Percentiles rank a stretch among this genome's conserved stretches.
Conservation (phyloP, 2,113 vertebrate species). For the Rissa tridactyla region DNA sequence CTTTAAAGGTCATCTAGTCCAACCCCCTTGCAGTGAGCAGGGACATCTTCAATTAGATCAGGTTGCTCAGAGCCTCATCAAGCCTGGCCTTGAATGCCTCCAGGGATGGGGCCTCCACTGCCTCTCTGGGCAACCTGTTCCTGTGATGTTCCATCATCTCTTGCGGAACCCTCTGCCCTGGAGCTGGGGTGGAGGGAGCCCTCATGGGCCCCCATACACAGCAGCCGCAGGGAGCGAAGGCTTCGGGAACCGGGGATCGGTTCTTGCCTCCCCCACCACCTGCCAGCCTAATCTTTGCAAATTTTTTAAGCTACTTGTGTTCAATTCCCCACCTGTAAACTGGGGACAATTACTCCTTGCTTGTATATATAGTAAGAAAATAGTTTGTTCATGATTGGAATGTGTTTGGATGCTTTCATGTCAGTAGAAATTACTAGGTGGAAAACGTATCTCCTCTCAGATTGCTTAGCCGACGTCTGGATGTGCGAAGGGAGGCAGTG, state of each 20-base stretch:
- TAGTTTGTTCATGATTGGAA: accelerated
- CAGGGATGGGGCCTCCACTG: too few species aligned
- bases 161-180: accelerated
- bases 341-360: neutral
- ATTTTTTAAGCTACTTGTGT: neutral
- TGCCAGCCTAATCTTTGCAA: neutral
- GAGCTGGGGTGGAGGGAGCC: neutral
- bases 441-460: neutral
- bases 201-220: neutral
- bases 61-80: too few species aligned
- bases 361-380: neutral
- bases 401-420: neutral
- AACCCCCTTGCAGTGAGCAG: too few species aligned
- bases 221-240: neutral
- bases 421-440: neutral
- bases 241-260: accelerated
- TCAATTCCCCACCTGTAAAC: neutral
- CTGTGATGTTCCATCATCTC: neutral
- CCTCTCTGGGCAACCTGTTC: too few species aligned
- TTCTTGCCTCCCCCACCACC: neutral
- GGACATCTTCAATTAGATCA: too few species aligned
- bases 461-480: accelerated
- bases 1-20: too few species aligned
- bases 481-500: neutral
- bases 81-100: too few species aligned